Conservation (phyloP, 1,140 invertebrate species). For the Scaptomyza pallida region DNA sequence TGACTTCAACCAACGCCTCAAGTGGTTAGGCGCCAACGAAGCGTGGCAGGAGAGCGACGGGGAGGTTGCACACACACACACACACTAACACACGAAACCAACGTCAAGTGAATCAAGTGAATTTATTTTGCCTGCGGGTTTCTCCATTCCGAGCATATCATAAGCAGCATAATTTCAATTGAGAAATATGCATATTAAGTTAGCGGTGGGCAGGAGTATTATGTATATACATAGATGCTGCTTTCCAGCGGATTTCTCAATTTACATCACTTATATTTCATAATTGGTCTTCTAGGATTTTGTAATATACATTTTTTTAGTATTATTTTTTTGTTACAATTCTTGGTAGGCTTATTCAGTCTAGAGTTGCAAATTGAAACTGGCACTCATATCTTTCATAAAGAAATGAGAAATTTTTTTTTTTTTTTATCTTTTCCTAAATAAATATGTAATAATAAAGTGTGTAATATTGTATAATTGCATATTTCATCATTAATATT, state of each 20-base stretch:
- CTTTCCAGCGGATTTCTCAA: not conserved
- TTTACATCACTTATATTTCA: not conserved
- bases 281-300: not conserved
- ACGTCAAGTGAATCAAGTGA: slow-evolving; percentile 41
- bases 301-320: not conserved
- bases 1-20: slow-evolving; percentile 42
- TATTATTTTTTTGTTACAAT: not conserved
- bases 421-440: too few species aligned
- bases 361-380: too few species aligned
- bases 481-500: too few species aligned
- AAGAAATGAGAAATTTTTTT: too few species aligned
- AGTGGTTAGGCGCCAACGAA: slow-evolving; percentile 48
- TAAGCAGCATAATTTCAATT: slow-evolving; percentile 41
- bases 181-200: slow-evolving; percentile 58
- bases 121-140: slow-evolving; percentile 23
- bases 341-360: too few species aligned
- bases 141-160: slow-evolving; percentile 13
- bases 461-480: too few species aligned
- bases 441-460: too few species aligned
- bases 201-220: slow-evolving; percentile 21
- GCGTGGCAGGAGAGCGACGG: slow-evolving; percentile 2
- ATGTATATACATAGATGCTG: not conserved
- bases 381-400: too few species aligned
- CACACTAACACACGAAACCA: not conserved
- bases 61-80: not conserved